A percentile compares a stretch with the other conserved stretches of the same genome.
phyloP scores from a whole-genome alignment of 2,113 vertebrate genomes.

The Butorides virescens region DNA sequence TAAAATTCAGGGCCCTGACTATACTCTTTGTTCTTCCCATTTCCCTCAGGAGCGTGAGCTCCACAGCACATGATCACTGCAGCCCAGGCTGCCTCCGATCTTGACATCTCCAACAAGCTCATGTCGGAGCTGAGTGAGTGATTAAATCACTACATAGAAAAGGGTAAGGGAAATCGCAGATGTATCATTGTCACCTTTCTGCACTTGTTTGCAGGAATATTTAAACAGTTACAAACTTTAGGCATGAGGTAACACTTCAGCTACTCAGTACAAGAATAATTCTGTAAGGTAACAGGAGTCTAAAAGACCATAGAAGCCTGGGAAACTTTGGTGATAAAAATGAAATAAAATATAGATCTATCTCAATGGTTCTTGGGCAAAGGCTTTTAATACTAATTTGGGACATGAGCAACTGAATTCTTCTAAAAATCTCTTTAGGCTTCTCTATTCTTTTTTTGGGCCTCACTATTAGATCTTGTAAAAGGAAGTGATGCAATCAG shows the following conservation, averaged over 20 bases:
- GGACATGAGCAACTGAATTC: not conserved
- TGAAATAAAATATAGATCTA: not conserved
- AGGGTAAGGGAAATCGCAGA: not conserved
- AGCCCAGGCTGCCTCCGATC: too few relatives aligned
- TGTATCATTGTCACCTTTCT: not conserved
- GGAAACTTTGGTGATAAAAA: not conserved
- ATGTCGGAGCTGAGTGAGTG: not conserved
- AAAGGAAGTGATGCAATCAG: not conserved
- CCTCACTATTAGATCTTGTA: accelerated
- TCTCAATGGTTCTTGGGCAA: not conserved
- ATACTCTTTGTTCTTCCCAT: too few relatives aligned
- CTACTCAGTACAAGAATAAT: not conserved
- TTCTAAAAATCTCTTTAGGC: not conserved
- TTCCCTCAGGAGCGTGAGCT: too few relatives aligned
- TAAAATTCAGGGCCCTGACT: too few relatives aligned
- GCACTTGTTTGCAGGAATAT: not conserved
- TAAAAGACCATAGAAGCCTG: not conserved
- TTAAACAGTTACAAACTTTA: not conserved
- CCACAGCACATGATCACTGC: too few relatives aligned
- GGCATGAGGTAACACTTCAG: not conserved
- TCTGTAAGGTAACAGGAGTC: not conserved
- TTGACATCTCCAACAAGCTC: too few relatives aligned
- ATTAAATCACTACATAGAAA: not conserved
- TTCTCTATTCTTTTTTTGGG: not conserved
- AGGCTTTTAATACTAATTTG: not conserved